Evolutionary conservation across 2,797 vertebrate genomes (phyloP).

Genomic region (Mormyrus proboscirostris): DNA sequence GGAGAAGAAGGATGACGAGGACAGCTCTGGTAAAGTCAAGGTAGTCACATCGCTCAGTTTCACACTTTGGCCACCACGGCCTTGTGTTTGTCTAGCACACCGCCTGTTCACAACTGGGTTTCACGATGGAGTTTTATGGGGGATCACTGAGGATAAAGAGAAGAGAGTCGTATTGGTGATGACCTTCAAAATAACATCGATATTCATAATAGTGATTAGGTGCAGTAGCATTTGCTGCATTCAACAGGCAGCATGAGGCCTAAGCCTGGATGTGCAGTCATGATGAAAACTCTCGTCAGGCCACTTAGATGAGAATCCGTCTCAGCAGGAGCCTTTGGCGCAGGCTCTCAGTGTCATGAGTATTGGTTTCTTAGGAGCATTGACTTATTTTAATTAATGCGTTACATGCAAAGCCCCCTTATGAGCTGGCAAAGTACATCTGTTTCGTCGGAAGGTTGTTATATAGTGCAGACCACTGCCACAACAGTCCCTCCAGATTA

Average conservation of each 20-base stretch:
- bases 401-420: neutral
- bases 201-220: neutral
- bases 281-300: neutral
- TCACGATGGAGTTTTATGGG: neutral
- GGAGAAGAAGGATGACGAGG: conserved; percentile 94
- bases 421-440: neutral
- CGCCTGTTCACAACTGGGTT: neutral
- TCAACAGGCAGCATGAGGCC: neutral
- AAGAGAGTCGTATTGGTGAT: neutral
- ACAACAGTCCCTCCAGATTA: neutral
- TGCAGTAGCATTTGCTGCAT: neutral
- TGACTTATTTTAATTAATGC: neutral
- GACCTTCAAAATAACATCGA: neutral
- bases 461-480: neutral
- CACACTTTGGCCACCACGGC: neutral
- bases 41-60: conserved; percentile 49
- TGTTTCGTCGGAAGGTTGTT: neutral
- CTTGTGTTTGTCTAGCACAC: neutral
- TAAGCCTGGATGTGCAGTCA: neutral
- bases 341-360: neutral
- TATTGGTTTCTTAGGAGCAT: neutral
- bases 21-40: conserved; percentile 91
- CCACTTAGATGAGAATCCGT: neutral
- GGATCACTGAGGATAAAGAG: neutral
- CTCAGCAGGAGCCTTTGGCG: neutral